A percentile compares a stretch with the other conserved stretches of the same genome.
phyloP scores from a whole-genome alignment of 2,113 vertebrate species.

The Corydoras maculifer region DNA sequence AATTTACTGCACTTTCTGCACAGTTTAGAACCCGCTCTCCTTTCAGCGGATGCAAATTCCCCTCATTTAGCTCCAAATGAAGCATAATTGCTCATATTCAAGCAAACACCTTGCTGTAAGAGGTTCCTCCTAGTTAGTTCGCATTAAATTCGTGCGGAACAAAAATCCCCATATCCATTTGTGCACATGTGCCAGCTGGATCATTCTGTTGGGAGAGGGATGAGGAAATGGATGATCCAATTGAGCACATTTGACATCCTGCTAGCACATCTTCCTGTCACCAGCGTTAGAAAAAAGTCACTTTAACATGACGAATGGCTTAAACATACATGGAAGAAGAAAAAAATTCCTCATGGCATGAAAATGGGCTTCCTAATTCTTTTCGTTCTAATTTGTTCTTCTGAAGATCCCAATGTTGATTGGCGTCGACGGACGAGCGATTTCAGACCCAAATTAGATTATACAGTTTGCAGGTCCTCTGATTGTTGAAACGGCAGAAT shows the following conservation, averaged over 20 bases:
- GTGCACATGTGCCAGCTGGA: constrained; percentile 65
- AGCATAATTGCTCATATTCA: constrained; percentile 74
- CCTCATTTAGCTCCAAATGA: constrained; percentile 73
- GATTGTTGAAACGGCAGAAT: constrained; percentile 25
- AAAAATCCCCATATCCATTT: constrained; percentile 65
- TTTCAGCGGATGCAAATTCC: constrained; percentile 77
- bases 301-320: constrained; percentile 4
- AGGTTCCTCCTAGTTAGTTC: constrained; percentile 74
- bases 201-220: constrained; percentile 66
- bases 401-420: background rate
- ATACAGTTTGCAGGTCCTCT: constrained; percentile 2
- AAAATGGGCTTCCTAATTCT: too few relatives aligned
- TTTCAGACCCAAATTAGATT: constrained; percentile 17
- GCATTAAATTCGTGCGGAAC: constrained; percentile 65
- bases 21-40: constrained; percentile 67
- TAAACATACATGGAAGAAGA: constrained; percentile 18
- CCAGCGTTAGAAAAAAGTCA: constrained; percentile 8
- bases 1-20: constrained; percentile 75
- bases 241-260: constrained; percentile 56
- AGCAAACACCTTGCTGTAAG: constrained; percentile 72
- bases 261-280: constrained; percentile 40
- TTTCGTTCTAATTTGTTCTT: too few relatives aligned
- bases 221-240: constrained; percentile 66
- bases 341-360: background rate
- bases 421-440: background rate